Conservation (phyloP, 2,113 vertebrate species). For the Gymnogyps californianus region DNA sequence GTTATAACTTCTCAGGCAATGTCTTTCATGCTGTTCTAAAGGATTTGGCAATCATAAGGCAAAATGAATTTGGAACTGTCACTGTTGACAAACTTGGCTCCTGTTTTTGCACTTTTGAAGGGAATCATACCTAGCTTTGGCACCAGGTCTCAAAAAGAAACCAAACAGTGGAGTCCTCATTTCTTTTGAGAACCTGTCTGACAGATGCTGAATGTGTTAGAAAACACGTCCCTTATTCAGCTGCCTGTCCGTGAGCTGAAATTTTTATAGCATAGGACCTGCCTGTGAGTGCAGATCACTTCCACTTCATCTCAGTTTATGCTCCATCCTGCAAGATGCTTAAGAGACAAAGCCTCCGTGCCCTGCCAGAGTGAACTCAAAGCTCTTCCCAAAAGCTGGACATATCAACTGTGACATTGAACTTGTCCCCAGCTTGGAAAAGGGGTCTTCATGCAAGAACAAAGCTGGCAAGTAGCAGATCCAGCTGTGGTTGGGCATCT, state of each 20-base stretch:
- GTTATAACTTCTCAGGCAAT: not conserved
- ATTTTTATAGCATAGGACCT: not conserved
- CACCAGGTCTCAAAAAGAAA: not conserved
- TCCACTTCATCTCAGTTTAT: not conserved
- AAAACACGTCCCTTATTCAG: not conserved
- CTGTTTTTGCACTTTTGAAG: not conserved
- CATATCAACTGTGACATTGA: fast-evolving
- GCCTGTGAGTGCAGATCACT: not conserved
- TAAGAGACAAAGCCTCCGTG: not conserved
- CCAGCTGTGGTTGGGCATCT: not conserved
- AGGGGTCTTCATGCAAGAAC: not conserved
- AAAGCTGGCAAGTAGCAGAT: not conserved
- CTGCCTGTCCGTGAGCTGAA: not conserved
- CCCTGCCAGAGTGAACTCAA: not conserved
- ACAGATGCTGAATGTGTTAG: not conserved
- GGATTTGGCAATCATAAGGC: not conserved
- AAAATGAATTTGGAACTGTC: not conserved
- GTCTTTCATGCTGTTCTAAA: not conserved
- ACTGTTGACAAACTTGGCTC: not conserved
- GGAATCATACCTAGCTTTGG: not conserved
- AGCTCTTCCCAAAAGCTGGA: not conserved
- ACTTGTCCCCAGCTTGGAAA: not conserved
- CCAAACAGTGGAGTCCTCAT: fast-evolving
- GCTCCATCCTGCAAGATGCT: not conserved
- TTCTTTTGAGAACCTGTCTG: not conserved